phyloP scores from a whole-genome alignment of 2,797 vertebrate genomes.

The Salmo trutta region DNA sequence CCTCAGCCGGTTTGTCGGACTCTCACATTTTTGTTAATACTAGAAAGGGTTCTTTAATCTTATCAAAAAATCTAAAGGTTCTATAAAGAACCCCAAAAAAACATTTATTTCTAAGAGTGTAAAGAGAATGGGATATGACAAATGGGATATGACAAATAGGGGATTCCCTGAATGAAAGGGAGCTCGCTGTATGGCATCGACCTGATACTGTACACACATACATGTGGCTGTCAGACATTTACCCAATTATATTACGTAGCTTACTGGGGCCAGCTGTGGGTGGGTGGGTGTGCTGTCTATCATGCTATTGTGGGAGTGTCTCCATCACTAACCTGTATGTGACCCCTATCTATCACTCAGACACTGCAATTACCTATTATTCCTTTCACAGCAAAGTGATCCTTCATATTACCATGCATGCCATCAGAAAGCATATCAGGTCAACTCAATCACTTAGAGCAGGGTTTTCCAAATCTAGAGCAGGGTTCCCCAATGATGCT shows the following conservation, averaged over 20 bases:
- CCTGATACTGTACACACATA: constrained; percentile 29
- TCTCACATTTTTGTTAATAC: too few species aligned
- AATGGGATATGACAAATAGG: constrained; percentile 32
- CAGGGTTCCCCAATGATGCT: neutral
- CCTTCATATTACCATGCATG: neutral
- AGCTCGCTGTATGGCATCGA: constrained; percentile 25
- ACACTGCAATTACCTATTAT: neutral
- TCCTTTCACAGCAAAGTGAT: neutral
- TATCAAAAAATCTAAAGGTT: too few species aligned
- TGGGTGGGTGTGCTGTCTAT: neutral
- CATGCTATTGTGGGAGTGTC: neutral
- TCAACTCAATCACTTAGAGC: neutral
- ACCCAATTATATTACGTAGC: too few species aligned
- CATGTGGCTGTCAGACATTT: neutral
- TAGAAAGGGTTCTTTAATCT: too few species aligned
- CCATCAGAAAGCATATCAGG: neutral
- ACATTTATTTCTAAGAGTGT: neutral
- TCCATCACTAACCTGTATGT: neutral
- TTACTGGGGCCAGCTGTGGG: too few species aligned
- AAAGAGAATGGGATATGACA: neutral
- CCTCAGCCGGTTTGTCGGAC: too few species aligned
- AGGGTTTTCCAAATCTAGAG: neutral
- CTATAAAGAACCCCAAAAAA: too few species aligned
- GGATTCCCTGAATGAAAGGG: constrained; percentile 60
- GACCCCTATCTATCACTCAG: too few species aligned